A percentile compares a stretch with the other conserved stretches of the same genome.
Evolutionary conservation across 2,113 vertebrate species (phyloP).

Genomic region (Chaenocephalus aceratus): DNA sequence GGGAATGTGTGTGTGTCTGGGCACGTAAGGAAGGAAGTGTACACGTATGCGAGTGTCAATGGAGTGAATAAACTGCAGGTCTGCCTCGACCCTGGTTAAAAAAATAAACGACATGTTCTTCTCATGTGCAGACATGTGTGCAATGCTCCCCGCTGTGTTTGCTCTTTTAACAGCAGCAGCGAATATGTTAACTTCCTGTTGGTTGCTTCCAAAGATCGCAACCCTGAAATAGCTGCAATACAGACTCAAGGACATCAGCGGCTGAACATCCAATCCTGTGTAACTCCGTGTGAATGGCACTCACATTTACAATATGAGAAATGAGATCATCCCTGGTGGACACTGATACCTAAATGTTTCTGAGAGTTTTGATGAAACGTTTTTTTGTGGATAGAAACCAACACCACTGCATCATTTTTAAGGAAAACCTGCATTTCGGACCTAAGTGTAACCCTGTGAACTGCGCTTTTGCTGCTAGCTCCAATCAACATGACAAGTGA

Average conservation of each 20-base stretch:
- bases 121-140: background rate
- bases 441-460: background rate
- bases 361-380: background rate
- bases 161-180: conserved; percentile 6
- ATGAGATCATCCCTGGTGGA: background rate
- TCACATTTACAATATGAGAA: background rate
- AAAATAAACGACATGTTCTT: background rate
- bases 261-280: background rate
- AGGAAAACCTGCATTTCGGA: background rate
- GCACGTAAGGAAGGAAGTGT: no score
- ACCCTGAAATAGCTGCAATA: conserved; percentile 4
- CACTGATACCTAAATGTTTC: background rate
- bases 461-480: background rate
- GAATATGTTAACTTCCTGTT: background rate
- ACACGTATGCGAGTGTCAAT: background rate
- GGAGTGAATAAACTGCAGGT: background rate
- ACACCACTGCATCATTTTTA: background rate
- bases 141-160: background rate
- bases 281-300: background rate
- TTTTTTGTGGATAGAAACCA: background rate
- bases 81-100: background rate
- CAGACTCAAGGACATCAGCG: conserved; percentile 2
- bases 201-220: background rate
- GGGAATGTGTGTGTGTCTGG: conserved; percentile 3
- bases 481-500: conserved; percentile 7